Conservation (phyloP, 2,888 invertebrate species). For the Listrodromus nycthemerus region DNA sequence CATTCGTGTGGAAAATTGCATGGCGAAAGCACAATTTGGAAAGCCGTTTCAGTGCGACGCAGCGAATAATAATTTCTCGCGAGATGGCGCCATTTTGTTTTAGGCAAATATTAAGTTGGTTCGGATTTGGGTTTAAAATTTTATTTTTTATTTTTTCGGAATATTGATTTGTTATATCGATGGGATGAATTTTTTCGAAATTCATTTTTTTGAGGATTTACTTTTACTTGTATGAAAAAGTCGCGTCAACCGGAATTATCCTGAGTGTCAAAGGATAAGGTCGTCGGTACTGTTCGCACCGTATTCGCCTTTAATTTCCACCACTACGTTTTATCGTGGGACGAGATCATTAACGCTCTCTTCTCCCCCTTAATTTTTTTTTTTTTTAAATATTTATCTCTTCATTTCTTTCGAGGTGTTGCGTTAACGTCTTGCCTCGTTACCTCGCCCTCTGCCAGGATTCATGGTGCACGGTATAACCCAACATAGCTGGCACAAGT, state of each 20-base stretch:
- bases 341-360: slow-evolving; percentile 81
- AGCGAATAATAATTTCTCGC: no score
- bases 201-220: no score
- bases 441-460: slow-evolving; percentile 71
- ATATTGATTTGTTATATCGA: no score
- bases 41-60: no score
- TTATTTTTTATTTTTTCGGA: no score
- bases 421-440: slow-evolving; percentile 73
- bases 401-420: slow-evolving; percentile 47
- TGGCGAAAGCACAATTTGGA: no score
- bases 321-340: slow-evolving; percentile 82
- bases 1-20: no score
- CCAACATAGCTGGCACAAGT: slow-evolving; percentile 40
- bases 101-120: no score
- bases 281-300: slow-evolving; percentile 47
- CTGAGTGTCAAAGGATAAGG: neutral
- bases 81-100: no score
- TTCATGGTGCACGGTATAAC: slow-evolving; percentile 33
- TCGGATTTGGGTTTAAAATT: no score
- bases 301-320: slow-evolving; percentile 82
- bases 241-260: slow-evolving; percentile 18
- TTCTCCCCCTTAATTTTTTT: slow-evolving; percentile 28
- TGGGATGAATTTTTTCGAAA: no score
- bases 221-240: neutral
- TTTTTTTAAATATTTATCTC: slow-evolving; percentile 15